phyloP scores from a whole-genome alignment of 1,140 invertebrate genomes.

The Cherax quadricarinatus region DNA sequence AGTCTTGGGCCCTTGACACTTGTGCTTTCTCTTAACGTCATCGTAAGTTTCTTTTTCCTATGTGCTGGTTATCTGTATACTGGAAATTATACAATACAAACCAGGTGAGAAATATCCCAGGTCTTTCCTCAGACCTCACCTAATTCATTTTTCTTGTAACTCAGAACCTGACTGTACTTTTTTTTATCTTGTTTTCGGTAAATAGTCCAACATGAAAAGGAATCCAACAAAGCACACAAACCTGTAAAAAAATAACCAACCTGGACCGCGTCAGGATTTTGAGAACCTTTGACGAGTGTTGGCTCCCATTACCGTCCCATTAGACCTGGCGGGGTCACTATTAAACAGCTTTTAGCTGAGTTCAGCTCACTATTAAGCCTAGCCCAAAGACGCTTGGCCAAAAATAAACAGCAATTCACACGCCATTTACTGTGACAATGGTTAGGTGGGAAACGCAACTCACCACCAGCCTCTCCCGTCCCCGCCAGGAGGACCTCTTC shows the following conservation, averaged over 20 bases:
- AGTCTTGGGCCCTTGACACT: no score
- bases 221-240: not conserved
- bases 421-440: constrained; percentile 53
- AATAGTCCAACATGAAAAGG: no score
- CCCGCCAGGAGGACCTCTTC: not conserved
- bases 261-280: not conserved
- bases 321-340: constrained; percentile 21
- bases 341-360: constrained; percentile 25
- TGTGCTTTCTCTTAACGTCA: no score
- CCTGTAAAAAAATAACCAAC: not conserved
- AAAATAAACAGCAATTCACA: constrained; percentile 63
- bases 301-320: constrained; percentile 9
- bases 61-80: no score
- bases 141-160: no score
- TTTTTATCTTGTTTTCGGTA: no score
- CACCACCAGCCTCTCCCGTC: not conserved
- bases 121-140: no score
- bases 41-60: no score
- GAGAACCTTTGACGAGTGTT: constrained; percentile 9
- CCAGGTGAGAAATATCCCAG: no score
- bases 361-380: constrained; percentile 28
- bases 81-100: no score
- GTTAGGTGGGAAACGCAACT: constrained; percentile 35
- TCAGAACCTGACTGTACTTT: no score
- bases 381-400: not conserved